Percentiles rank a stretch among this genome's conserved stretches.
phyloP scores from a whole-genome alignment of 1,140 invertebrate species.

The Aleiodes sp. region DNA sequence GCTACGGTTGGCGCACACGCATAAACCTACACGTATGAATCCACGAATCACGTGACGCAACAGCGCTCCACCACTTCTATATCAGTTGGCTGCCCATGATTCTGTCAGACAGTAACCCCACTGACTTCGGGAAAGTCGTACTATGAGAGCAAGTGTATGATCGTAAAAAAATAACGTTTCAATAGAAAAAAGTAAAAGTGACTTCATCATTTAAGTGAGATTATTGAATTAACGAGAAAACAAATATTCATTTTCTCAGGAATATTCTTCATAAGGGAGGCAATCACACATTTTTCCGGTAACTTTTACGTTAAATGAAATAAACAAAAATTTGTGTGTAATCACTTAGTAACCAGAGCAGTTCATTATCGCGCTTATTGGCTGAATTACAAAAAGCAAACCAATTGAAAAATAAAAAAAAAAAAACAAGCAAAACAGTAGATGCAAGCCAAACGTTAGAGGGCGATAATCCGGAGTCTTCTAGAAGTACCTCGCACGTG shows the following conservation, averaged over 20 bases:
- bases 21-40: background rate
- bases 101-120: constrained; percentile 28
- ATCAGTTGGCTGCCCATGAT: constrained; percentile 5
- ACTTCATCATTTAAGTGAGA: no score
- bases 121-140: constrained; percentile 10
- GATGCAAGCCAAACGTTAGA: constrained; percentile 30
- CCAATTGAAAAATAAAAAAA: constrained; percentile 21
- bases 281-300: constrained; percentile 16
- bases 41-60: background rate
- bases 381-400: constrained; percentile 6
- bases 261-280: background rate
- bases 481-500: background rate
- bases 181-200: background rate
- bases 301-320: constrained; percentile 23
- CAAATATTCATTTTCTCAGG: background rate
- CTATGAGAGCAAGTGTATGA: background rate
- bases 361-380: constrained; percentile 1
- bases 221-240: no score
- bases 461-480: constrained; percentile 12
- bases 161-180: background rate
- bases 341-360: background rate
- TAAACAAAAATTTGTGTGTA: constrained; percentile 15
- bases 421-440: constrained; percentile 47
- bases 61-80: constrained; percentile 7
- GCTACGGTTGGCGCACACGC: background rate